A percentile compares a stretch with the other conserved stretches of the same genome.
These are phyloP conservation scores for Corydoras sp. DNA, from an alignment of 2,113 vertebrate species.

Conservation along the genomic window DNA sequence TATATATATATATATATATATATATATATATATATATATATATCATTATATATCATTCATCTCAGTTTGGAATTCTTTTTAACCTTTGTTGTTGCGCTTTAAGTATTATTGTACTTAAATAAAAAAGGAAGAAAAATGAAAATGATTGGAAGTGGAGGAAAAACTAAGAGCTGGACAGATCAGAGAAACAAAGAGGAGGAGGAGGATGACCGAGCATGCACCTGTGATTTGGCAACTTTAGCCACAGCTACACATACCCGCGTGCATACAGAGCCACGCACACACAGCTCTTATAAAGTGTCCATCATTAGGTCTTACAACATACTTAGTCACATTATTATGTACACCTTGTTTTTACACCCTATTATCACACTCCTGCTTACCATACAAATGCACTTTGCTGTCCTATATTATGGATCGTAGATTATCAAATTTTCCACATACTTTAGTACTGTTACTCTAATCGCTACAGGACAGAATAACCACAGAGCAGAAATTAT, in stretches of 20 bases:
- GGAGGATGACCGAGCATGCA: conserved; percentile 17
- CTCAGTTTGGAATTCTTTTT: conserved; percentile 76
- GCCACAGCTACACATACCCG: too few relatives aligned
- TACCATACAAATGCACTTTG: too few relatives aligned
- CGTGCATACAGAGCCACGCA: neutral
- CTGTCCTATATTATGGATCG: too few relatives aligned
- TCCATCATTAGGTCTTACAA: too few relatives aligned
- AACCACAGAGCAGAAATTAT: too few relatives aligned
- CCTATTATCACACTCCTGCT: too few relatives aligned
- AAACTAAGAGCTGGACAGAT: conserved; percentile 1
- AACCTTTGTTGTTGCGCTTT: conserved; percentile 71
- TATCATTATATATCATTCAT: conserved; percentile 77
- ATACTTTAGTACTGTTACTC: too few relatives aligned
- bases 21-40: conserved; percentile 64
- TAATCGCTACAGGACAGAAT: too few relatives aligned
- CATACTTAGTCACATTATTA: too few relatives aligned
- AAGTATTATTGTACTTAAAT: conserved; percentile 70
- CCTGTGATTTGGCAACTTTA: neutral
- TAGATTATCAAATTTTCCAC: too few relatives aligned
- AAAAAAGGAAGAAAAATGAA: conserved; percentile 29
- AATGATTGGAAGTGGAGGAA: conserved; percentile 11
- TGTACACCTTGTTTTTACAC: too few relatives aligned
- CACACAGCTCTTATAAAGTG: neutral
- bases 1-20: conserved; percentile 79
- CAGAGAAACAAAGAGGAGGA: conserved; percentile 12